A percentile compares a stretch with the other conserved stretches of the same genome.
Evolutionary conservation across 2,888 invertebrate genomes (phyloP).

Genomic region (Bellardia pandia): DNA sequence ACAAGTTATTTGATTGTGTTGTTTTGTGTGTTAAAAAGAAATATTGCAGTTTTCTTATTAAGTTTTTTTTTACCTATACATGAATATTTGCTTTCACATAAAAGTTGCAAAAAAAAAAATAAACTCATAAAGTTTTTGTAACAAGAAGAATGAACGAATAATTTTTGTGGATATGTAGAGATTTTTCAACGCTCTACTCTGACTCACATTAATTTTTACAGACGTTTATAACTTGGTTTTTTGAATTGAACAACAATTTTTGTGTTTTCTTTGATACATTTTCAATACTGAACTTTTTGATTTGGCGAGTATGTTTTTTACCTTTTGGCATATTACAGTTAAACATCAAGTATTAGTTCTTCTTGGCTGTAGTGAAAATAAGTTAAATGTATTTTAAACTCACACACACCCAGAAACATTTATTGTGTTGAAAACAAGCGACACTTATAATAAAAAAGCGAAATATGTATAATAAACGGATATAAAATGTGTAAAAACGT

Average conservation of each 20-base stretch:
- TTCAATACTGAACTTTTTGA: too few species aligned
- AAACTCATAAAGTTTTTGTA: not conserved
- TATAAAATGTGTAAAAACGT: constrained; percentile 21
- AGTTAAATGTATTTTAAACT: constrained; percentile 11
- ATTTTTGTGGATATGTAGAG: not conserved
- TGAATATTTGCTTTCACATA: not conserved
- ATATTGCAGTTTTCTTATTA: not conserved
- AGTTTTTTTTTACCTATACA: not conserved
- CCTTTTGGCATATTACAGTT: too few species aligned
- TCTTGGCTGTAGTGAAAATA: not conserved
- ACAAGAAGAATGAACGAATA: not conserved
- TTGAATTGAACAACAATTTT: too few species aligned
- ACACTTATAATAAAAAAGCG: constrained; percentile 20
- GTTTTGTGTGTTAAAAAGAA: constrained; percentile 12
- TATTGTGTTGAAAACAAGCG: constrained; percentile 17
- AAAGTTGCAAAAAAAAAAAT: constrained; percentile 6
- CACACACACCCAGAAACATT: not conserved
- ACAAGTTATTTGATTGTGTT: constrained; percentile 4
- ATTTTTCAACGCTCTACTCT: not conserved
- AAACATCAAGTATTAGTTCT: not conserved
- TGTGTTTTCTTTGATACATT: too few species aligned
- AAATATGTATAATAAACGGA: not conserved
- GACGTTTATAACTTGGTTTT: too few species aligned
- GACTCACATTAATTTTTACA: too few species aligned
- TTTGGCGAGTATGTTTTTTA: too few species aligned